A percentile compares a stretch with the other conserved stretches of the same genome.
phyloP scores from a whole-genome alignment of 2,113 vertebrate species.

The Mesocricetus auratus region DNA sequence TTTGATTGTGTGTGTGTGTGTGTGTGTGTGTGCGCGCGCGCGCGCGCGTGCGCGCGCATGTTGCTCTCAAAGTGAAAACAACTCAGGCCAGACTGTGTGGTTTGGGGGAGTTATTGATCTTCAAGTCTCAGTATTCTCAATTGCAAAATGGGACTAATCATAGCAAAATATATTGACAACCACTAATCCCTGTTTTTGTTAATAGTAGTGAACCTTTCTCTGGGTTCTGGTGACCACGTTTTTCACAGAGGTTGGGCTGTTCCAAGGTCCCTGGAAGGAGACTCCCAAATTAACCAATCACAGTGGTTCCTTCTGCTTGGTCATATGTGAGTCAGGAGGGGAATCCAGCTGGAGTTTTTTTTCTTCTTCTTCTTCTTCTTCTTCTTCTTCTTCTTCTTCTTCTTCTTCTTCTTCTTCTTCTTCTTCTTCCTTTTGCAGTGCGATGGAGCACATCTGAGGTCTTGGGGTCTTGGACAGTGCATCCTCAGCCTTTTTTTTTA shows the following conservation, averaged over 20 bases:
- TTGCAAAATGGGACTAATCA: background rate
- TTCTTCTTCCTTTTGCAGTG: background rate
- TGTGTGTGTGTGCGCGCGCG: background rate
- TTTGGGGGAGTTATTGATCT: background rate
- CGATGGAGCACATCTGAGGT: background rate
- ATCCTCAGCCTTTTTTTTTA: background rate
- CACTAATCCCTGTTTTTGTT: background rate
- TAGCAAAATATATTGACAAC: background rate
- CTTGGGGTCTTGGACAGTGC: no score
- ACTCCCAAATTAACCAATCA: background rate
- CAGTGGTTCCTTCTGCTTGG: background rate
- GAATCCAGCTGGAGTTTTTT: background rate
- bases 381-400: no score
- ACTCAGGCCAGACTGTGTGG: background rate
- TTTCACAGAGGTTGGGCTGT: background rate
- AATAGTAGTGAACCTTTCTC: background rate
- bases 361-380: background rate
- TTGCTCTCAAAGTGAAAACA: conserved; percentile 32
- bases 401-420: no score
- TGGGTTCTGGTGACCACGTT: background rate
- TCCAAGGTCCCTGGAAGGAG: background rate
- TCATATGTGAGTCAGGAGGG: background rate
- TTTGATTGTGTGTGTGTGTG: background rate
- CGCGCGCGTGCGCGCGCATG: background rate
- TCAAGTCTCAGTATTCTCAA: background rate